Base-by-base conservation (phyloP, 2,888 invertebrate species). In the Alitta virens region DNA sequence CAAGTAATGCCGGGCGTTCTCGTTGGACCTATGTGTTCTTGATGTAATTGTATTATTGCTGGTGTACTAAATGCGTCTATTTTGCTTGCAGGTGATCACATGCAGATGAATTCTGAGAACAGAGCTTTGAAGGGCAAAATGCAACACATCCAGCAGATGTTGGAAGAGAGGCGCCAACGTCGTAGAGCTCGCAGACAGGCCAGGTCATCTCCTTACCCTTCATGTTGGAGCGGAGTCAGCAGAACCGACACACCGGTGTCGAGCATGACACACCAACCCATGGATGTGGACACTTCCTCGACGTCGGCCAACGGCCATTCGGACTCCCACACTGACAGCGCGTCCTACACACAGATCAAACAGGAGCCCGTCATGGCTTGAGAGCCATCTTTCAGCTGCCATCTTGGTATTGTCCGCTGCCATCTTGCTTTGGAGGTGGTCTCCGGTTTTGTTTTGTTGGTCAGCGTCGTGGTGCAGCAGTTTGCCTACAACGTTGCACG, bases 121-220 rank as follows among this genome's bases (percentile, higher is more conserved):
- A 87, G 87, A 71, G 90, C 90, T 72, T 90, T 91, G 7, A 89
- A 91, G 74, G 90, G 90, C 71, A 94, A 94, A 82, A 87, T 94
- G 82, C 91, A 92, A 76, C 91, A 91, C 69, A 84, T 94, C 59
- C 88, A 93, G 70, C 86, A 91, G 70, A 91, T 94, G 63, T 91
- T 95, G 91, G 92, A 92, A 73, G 92, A 94, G 81, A 87, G 91
- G 74, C 89, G 92, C 68, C 90, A 84, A 43, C 83, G 85, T 50
- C 81, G 87, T 52, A 83, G 84, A 71, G 85, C 92, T 68, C 86
- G 91, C 65, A 87, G 94, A 58, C 90, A 91, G 46, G 62, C 59
- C 26, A 52, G 64, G 26, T n/a, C 53, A 2, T 43, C 58, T 21
- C 64, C 64, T 16, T 64, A 64, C 59, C 21, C 59, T 43, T n/a